phyloP scores from a whole-genome alignment of 2,797 vertebrate genomes.

The Zenarchopterus dispar region DNA sequence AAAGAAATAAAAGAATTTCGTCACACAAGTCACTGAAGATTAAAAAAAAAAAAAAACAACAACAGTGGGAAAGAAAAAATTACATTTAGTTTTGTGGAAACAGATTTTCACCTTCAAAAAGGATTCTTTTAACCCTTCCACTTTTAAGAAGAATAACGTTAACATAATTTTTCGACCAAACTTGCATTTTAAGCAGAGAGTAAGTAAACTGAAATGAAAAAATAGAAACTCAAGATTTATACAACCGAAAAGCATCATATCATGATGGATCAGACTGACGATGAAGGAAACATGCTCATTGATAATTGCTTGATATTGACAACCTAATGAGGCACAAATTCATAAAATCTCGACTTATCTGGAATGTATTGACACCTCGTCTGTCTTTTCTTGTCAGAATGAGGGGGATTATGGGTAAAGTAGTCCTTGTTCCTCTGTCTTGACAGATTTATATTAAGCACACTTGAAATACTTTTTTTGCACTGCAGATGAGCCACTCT shows the following conservation, averaged over 20 bases:
- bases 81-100: not conserved
- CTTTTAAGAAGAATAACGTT: no score
- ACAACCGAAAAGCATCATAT: constrained; percentile 25
- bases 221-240: constrained; percentile 10
- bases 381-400: constrained; percentile 43
- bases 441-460: constrained; percentile 36
- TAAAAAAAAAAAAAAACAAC: no score
- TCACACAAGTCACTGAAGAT: not conserved
- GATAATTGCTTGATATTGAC: constrained; percentile 54
- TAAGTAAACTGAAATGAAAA: not conserved
- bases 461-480: constrained; percentile 25
- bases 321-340: constrained; percentile 59
- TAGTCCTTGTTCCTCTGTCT: constrained; percentile 12
- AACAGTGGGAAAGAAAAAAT: constrained; percentile 24
- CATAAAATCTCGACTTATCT: constrained; percentile 64
- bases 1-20: not conserved
- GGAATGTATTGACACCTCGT: constrained; percentile 53
- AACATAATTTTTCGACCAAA: no score
- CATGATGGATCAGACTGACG: constrained; percentile 35
- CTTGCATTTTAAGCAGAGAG: not conserved
- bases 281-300: constrained; percentile 46
- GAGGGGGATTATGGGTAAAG: constrained; percentile 20
- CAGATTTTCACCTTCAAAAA: no score
- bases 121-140: no score
- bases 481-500: constrained; percentile 7